Percentiles rank a stretch among this genome's conserved stretches.
These are phyloP conservation scores for Temnothorax nylanderi DNA, from an alignment of 1,140 invertebrate species.

Conservation along the genomic window DNA sequence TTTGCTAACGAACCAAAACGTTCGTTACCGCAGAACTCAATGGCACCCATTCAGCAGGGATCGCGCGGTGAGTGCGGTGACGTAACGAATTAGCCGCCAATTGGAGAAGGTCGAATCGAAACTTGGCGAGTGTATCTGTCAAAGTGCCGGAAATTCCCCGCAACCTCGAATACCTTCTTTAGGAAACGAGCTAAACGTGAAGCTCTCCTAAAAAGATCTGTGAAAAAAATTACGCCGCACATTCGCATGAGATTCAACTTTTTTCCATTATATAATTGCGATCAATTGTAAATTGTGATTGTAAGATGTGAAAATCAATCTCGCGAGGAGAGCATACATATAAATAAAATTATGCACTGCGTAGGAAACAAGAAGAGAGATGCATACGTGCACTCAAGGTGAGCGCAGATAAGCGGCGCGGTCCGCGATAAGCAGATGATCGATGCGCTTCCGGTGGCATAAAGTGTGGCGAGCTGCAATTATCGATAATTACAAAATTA, in stretches of 20 bases:
- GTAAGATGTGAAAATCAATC: background rate
- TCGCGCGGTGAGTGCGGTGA: background rate
- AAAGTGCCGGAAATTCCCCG: conserved; percentile 18
- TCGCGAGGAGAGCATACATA: background rate
- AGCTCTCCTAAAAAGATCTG: background rate
- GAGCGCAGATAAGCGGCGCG: conserved; percentile 11
- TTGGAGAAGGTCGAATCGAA: conserved; percentile 46
- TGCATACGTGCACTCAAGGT: background rate
- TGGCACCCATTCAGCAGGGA: conserved; percentile 40
- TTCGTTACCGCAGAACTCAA: conserved; percentile 47
- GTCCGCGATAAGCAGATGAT: conserved; percentile 36
- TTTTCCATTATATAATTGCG: background rate
- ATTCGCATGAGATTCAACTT: background rate
- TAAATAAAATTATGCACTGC: background rate
- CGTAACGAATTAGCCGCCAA: conserved; percentile 30
- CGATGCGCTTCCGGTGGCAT: conserved; percentile 15
- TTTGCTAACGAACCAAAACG: conserved; percentile 60
- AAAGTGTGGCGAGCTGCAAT: conserved; percentile 19
- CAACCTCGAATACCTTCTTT: conserved; percentile 2
- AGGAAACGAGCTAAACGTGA: background rate
- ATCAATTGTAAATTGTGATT: background rate
- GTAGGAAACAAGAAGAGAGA: background rate
- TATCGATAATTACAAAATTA: conserved; percentile 37
- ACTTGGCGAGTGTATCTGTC: conserved; percentile 4
- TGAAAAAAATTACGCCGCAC: background rate